phyloP scores from a whole-genome alignment of 1,140 invertebrate species.

The Drosophila ananassae region DNA sequence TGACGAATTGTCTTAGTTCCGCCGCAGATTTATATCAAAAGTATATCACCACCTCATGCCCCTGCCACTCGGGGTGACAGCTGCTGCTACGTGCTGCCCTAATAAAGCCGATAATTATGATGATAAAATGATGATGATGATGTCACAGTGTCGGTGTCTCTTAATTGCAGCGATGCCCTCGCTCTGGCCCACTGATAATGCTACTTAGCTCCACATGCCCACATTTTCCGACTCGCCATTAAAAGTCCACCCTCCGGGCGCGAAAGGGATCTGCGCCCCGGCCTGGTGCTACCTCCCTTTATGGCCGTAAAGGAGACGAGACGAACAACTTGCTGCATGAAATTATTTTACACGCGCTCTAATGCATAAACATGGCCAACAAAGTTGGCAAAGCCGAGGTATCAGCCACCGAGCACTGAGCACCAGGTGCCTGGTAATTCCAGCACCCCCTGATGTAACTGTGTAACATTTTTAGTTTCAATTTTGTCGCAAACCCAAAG shows the following conservation, averaged over 20 bases:
- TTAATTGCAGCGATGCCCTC: constrained; percentile 56
- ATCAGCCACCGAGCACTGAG: not conserved
- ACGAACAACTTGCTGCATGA: constrained; percentile 57
- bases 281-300: constrained; percentile 41
- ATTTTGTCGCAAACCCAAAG: not conserved
- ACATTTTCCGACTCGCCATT: constrained; percentile 67
- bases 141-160: constrained; percentile 42
- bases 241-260: constrained; percentile 40
- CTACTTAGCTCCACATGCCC: constrained; percentile 81
- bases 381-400: constrained; percentile 19
- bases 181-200: constrained; percentile 49
- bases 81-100: constrained; percentile 67
- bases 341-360: constrained; percentile 69
- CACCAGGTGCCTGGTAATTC: constrained; percentile 58
- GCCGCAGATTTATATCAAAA: constrained; percentile 46
- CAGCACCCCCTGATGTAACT: constrained; percentile 29
- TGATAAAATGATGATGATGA: constrained; percentile 78
- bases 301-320: constrained; percentile 69
- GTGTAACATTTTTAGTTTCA: not conserved
- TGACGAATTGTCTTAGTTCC: constrained; percentile 73
- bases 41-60: not conserved
- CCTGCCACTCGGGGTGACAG: constrained; percentile 15
- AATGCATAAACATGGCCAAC: constrained; percentile 78
- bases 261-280: not conserved
- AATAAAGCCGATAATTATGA: constrained; percentile 76